Conservation (phyloP, 2,113 vertebrate genomes). For the Bos indicus region DNA sequence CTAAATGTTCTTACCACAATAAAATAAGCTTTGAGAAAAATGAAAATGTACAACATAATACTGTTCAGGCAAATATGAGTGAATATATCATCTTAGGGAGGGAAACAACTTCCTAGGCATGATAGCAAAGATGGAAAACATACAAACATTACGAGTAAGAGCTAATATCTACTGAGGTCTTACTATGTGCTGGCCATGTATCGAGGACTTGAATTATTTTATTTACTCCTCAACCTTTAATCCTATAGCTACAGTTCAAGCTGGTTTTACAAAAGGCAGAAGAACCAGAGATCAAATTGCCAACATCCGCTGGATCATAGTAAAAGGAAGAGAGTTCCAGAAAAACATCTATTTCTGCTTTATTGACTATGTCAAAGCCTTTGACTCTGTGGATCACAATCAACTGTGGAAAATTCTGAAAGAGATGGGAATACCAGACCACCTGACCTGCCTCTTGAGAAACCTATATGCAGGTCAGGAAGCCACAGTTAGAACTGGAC, state of each 20-base stretch:
- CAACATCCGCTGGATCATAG: fast-evolving
- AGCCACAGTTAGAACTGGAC: too few relatives aligned
- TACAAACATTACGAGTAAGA: neutral
- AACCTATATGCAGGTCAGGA: too few relatives aligned
- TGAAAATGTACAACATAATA: neutral
- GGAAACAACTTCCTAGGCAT: neutral
- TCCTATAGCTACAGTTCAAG: too few relatives aligned
- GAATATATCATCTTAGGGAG: neutral
- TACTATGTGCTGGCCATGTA: neutral
- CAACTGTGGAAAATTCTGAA: too few relatives aligned
- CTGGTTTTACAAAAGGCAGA: too few relatives aligned
- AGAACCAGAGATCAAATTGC: too few relatives aligned
- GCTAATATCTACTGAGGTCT: neutral
- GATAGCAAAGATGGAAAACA: neutral
- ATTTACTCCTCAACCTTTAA: neutral
- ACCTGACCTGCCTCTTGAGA: too few relatives aligned
- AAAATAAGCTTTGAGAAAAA: neutral
- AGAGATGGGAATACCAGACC: too few relatives aligned
- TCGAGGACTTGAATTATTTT: neutral
- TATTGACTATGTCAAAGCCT: too few relatives aligned
- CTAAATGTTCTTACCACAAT: neutral
- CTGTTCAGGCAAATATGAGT: neutral
- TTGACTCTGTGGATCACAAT: too few relatives aligned
- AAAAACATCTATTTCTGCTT: too few relatives aligned
- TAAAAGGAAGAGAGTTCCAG: too few relatives aligned